Conservation (phyloP, 1,140 invertebrate genomes). For the Cyphomyrmex costatus region DNA sequence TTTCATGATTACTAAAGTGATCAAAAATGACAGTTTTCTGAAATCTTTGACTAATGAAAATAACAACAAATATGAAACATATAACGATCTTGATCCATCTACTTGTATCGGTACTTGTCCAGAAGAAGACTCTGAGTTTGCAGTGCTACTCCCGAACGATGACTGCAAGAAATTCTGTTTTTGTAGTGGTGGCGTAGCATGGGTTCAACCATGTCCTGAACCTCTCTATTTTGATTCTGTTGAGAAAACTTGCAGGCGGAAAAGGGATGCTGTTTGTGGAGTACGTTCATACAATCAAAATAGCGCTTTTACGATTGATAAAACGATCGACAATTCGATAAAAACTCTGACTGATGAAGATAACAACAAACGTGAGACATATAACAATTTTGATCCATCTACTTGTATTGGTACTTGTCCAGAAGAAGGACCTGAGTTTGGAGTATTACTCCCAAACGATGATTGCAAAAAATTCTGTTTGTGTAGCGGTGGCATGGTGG, state of each 20-base stretch:
- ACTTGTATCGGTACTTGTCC: constrained; percentile 29
- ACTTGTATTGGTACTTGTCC: background rate
- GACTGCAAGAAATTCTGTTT: constrained; percentile 51
- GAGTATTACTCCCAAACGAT: background rate
- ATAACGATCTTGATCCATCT: background rate
- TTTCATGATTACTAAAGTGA: background rate
- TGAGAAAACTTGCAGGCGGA: background rate
- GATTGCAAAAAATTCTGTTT: constrained; percentile 40
- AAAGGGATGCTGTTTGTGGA: background rate
- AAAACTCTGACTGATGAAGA: background rate
- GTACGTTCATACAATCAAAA: background rate
- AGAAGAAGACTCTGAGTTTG: background rate
- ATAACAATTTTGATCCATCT: background rate
- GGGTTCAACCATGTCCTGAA: background rate
- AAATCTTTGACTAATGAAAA: background rate
- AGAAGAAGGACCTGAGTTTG: background rate
- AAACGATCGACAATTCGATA: background rate
- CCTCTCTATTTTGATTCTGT: constrained; percentile 21
- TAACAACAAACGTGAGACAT: background rate
- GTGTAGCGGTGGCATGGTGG: background rate
- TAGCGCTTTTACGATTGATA: background rate
- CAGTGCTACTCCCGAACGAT: background rate
- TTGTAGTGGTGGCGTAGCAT: background rate
- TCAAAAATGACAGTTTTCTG: background rate
- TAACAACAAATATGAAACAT: background rate